Evolutionary conservation across 2,113 vertebrate genomes (phyloP).

Genomic region (Echinops telfairi): DNA sequence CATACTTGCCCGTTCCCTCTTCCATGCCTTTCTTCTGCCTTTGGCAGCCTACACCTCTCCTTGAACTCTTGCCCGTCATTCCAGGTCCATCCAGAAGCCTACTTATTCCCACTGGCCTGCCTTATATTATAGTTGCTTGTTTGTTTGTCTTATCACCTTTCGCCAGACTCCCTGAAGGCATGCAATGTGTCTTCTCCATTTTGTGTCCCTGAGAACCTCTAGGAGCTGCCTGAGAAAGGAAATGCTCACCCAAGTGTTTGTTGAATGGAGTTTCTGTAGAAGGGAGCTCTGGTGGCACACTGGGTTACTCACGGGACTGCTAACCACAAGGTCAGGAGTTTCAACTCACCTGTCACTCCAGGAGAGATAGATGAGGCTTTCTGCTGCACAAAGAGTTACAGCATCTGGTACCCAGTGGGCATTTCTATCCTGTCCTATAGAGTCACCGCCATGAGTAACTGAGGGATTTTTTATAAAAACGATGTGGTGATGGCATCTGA

Average conservation of each 20-base stretch:
- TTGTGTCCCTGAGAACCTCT: neutral
- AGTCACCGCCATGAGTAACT: no score
- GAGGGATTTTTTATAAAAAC: no score
- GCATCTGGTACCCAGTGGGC: no score
- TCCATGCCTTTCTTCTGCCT: neutral
- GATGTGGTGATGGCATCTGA: no score
- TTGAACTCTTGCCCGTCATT: neutral
- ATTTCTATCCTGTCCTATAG: no score
- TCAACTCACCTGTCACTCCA: neutral
- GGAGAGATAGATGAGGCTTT: no score
- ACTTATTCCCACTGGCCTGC: neutral
- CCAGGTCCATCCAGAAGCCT: slow-evolving; percentile 11
- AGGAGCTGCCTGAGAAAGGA: neutral
- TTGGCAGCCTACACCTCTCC: neutral
- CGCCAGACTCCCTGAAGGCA: neutral
- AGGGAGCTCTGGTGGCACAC: no score
- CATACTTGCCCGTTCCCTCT: neutral
- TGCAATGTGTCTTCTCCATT: neutral
- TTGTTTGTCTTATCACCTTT: neutral
- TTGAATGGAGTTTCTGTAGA: neutral
- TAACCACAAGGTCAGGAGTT: neutral
- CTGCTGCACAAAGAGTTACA: no score
- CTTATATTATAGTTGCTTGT: neutral
- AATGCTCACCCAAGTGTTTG: slow-evolving; percentile 14
- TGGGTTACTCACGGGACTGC: neutral